phyloP scores from a whole-genome alignment of 2,888 invertebrate genomes.

The Sphaerophoria taeniata region DNA sequence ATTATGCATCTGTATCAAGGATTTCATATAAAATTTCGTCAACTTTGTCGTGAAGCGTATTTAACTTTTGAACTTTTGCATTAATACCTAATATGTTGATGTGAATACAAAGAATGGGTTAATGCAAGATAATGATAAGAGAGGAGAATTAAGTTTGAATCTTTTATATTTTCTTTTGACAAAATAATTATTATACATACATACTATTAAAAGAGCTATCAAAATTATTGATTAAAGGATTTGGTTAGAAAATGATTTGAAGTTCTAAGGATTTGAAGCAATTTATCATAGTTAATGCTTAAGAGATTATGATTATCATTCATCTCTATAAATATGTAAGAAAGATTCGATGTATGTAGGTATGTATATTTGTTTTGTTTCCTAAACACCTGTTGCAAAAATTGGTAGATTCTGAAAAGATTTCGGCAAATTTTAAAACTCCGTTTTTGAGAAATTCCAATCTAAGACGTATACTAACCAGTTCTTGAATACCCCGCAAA shows the following conservation, averaged over 20 bases:
- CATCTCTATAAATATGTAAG: not conserved
- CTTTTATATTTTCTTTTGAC: not conserved
- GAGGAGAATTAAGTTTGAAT: no score
- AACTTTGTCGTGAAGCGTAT: not conserved
- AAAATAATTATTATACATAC: constrained; percentile 3
- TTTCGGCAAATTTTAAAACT: no score
- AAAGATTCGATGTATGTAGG: no score
- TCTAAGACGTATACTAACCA: no score
- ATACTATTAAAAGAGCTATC: constrained; percentile 8
- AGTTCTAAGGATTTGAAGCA: not conserved
- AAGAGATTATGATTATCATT: not conserved
- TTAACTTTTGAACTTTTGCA: constrained; percentile 24
- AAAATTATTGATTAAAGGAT: constrained; percentile 19
- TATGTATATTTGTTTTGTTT: no score
- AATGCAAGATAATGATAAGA: constrained; percentile 5
- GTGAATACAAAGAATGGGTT: not conserved
- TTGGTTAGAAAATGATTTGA: not conserved
- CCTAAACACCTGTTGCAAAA: no score
- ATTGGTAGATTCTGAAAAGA: no score
- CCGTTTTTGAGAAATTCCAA: no score
- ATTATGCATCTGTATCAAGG: constrained; percentile 9
- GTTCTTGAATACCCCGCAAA: no score
- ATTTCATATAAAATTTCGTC: constrained; percentile 3
- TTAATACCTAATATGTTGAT: no score
- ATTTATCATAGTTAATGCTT: constrained; percentile 17